A percentile compares a stretch with the other conserved stretches of the same genome.
These are phyloP conservation scores for Chloromyia formosa DNA, from an alignment of 2,888 invertebrate genomes.

Conservation along the genomic window DNA sequence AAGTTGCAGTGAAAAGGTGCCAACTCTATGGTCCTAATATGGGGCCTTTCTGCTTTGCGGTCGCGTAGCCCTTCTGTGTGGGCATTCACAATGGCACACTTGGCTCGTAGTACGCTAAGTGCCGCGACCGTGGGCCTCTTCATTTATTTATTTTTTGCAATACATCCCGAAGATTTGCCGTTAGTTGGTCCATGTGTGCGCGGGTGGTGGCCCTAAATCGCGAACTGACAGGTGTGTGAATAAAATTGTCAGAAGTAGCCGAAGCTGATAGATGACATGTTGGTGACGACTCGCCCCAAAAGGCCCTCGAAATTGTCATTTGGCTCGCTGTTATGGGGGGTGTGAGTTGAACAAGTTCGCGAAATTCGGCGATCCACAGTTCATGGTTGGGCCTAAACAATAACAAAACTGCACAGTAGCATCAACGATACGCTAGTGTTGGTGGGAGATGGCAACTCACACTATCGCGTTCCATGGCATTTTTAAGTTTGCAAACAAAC, in stretches of 20 bases:
- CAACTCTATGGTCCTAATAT: neutral
- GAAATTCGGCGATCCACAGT: neutral
- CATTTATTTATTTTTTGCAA: neutral
- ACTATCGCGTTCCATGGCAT: too few relatives aligned
- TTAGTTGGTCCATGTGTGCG: conserved; percentile 24
- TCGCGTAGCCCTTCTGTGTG: conserved; percentile 25
- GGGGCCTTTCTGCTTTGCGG: neutral
- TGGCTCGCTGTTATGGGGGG: neutral
- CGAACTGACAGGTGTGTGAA: too few relatives aligned
- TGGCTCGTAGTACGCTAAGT: conserved; percentile 43
- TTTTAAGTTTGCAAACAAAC: conserved; percentile 36
- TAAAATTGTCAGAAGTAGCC: too few relatives aligned
- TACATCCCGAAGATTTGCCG: neutral
- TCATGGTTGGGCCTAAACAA: conserved; percentile 22
- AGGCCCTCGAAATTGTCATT: neutral
- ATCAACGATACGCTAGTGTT: too few relatives aligned
- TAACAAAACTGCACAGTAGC: conserved; percentile 23
- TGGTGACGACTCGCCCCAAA: neutral
- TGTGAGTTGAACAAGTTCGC: neutral
- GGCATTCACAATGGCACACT: conserved; percentile 45
- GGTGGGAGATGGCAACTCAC: too few relatives aligned
- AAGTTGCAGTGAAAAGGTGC: neutral
- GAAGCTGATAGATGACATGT: too few relatives aligned
- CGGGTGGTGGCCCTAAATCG: conserved; percentile 41
- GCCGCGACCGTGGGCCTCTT: neutral